Conservation (phyloP, 2,113 vertebrate genomes). For the Cephalopholis sonnerati region DNA sequence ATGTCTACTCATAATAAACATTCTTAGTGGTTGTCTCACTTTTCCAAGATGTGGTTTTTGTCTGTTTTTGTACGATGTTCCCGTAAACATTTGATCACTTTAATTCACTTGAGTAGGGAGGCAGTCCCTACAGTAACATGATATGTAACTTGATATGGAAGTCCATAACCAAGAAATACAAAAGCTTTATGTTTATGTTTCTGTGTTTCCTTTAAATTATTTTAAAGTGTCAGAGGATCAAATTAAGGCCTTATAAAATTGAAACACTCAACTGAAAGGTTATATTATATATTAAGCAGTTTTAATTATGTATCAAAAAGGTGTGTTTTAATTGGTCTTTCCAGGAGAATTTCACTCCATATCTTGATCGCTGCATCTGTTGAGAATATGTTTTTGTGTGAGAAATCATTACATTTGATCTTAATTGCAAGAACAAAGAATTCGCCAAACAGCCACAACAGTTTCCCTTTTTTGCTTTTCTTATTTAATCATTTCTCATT, state of each 20-base stretch:
- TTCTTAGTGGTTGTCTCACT: background rate
- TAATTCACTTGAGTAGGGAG: background rate
- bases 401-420: slow-evolving; percentile 68
- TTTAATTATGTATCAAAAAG: slow-evolving; percentile 80
- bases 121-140: background rate
- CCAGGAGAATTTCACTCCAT: slow-evolving; percentile 49
- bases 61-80: slow-evolving; percentile 3
- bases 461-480: slow-evolving; percentile 45
- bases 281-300: slow-evolving; percentile 69
- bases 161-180: slow-evolving; percentile 3
- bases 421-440: slow-evolving; percentile 67
- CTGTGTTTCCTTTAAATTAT: slow-evolving; percentile 1
- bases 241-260: slow-evolving; percentile 41
- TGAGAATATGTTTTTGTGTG: slow-evolving; percentile 59
- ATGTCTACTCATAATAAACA: background rate
- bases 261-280: slow-evolving; percentile 53
- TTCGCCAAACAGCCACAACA: slow-evolving; percentile 30
- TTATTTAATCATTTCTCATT: slow-evolving; percentile 33
- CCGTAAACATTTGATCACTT: background rate
- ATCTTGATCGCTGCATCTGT: slow-evolving; percentile 47
- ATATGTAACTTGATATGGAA: background rate
- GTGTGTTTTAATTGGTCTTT: slow-evolving; percentile 75
- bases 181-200: slow-evolving; percentile 4
- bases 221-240: slow-evolving; percentile 9
- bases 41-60: background rate